Percentiles rank a stretch among this genome's conserved stretches.
Conservation (phyloP, 1,140 invertebrate species). For the Drosophila mayri region DNA sequence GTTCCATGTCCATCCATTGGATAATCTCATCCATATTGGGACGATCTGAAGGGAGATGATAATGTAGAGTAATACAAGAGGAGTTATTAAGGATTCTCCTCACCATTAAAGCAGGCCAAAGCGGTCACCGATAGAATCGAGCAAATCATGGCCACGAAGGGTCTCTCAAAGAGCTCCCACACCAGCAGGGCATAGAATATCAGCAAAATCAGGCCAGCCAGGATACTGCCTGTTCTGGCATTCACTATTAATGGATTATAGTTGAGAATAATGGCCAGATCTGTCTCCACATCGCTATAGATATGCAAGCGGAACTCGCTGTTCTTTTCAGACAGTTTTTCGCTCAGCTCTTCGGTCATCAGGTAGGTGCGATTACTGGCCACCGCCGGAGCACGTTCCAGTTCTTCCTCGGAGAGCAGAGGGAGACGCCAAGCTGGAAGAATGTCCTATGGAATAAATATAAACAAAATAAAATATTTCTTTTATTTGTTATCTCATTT, state of each 20-base stretch:
- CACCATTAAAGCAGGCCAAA: constrained; percentile 87
- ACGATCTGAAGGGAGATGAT: constrained; percentile 85
- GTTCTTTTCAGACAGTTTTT: constrained; percentile 29
- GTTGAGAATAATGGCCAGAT: constrained; percentile 69
- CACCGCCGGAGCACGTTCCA: constrained; percentile 51
- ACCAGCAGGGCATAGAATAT: constrained; percentile 91
- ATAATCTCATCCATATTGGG: constrained; percentile 90
- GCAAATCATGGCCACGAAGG: constrained; percentile 91
- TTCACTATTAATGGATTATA: constrained; percentile 87
- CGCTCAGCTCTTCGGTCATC: constrained; percentile 52
- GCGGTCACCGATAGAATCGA: constrained; percentile 89
- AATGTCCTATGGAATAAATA: constrained; percentile 47
- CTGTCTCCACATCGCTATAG: constrained; percentile 51
- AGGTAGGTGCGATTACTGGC: constrained; percentile 69
- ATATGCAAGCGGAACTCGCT: constrained; percentile 63
- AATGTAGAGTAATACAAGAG: background rate
- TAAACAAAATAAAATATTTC: too few species aligned
- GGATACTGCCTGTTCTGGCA: constrained; percentile 87
- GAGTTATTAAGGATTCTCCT: background rate
- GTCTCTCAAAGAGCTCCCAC: constrained; percentile 91
- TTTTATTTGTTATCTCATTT: background rate
- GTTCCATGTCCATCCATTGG: constrained; percentile 92
- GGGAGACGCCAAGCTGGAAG: constrained; percentile 67
- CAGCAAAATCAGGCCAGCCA: constrained; percentile 88
- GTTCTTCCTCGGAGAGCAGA: constrained; percentile 50